Percentiles rank a stretch among this genome's conserved stretches.
These are phyloP conservation scores for Pterophyllum scalare DNA, from an alignment of 2,113 vertebrate species.

Conservation along the genomic window DNA sequence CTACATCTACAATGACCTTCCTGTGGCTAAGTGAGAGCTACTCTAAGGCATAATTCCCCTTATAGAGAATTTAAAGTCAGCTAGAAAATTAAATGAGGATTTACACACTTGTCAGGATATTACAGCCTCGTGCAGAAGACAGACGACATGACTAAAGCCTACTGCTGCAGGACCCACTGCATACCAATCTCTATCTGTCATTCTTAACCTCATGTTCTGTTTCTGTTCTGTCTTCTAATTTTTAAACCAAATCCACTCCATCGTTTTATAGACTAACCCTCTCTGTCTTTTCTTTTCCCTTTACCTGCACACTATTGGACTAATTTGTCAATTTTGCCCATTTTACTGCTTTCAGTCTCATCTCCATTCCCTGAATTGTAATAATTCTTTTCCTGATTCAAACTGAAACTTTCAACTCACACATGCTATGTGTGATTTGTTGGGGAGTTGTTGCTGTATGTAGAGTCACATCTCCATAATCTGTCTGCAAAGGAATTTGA, in stretches of 20 bases:
- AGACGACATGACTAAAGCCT: constrained; percentile 24
- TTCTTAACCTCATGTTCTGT: background rate
- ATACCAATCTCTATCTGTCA: constrained; percentile 4
- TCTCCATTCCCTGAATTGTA: background rate
- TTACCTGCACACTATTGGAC: background rate
- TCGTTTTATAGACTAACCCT: background rate
- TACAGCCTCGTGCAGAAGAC: constrained; percentile 13
- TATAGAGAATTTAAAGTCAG: constrained; percentile 6
- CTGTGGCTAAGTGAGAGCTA: background rate
- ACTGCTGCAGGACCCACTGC: background rate
- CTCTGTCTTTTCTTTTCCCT: background rate
- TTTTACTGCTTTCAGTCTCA: constrained; percentile 1
- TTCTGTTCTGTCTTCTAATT: background rate
- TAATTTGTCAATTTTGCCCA: background rate
- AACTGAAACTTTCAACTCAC: constrained; percentile 31
- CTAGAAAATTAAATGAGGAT: constrained; percentile 52
- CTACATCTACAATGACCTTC: background rate
- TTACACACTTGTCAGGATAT: constrained; percentile 49
- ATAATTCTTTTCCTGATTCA: constrained; percentile 9
- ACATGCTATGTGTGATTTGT: constrained; percentile 42
- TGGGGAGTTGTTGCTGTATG: background rate
- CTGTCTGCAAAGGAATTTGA: background rate
- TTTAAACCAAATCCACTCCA: background rate
- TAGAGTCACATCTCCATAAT: background rate
- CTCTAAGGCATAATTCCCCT: background rate